phyloP scores from a whole-genome alignment of 2,888 invertebrate species.

The Gastracanthus pulcherrimus region DNA sequence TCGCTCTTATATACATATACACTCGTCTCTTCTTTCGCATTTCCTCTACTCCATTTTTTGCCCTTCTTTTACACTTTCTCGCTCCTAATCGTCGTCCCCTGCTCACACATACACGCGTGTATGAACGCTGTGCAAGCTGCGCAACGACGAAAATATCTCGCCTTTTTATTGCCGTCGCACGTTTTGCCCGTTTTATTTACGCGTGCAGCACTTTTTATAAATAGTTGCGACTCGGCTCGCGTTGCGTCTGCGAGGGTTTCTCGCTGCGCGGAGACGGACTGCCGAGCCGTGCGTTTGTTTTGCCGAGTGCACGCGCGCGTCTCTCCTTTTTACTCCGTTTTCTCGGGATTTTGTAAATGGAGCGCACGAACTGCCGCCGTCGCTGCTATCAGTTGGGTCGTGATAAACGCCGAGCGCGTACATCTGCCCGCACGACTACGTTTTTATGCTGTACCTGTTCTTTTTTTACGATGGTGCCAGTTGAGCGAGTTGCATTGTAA shows the following conservation, averaged over 20 bases:
- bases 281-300: neutral
- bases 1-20: neutral
- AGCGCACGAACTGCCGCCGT: neutral
- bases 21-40: slow-evolving; percentile 5
- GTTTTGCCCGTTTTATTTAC: neutral
- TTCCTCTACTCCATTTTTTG: neutral
- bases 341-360: neutral
- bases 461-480: too few relatives aligned
- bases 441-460: too few relatives aligned
- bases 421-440: too few relatives aligned
- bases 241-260: neutral
- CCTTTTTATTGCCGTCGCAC: slow-evolving; percentile 13
- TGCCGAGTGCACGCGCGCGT: neutral
- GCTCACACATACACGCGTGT: neutral
- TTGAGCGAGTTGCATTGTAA: too few relatives aligned
- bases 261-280: neutral
- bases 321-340: neutral
- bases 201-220: slow-evolving; percentile 17
- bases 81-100: neutral
- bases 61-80: neutral
- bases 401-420: neutral
- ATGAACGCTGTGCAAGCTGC: neutral
- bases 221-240: neutral
- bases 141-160: slow-evolving; percentile 27
- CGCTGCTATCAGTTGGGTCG: slow-evolving; percentile 11